Percentiles rank a stretch among this genome's conserved stretches.
Evolutionary conservation across 2,888 invertebrate genomes (phyloP).

Genomic region (Uloborus plumipes): DNA sequence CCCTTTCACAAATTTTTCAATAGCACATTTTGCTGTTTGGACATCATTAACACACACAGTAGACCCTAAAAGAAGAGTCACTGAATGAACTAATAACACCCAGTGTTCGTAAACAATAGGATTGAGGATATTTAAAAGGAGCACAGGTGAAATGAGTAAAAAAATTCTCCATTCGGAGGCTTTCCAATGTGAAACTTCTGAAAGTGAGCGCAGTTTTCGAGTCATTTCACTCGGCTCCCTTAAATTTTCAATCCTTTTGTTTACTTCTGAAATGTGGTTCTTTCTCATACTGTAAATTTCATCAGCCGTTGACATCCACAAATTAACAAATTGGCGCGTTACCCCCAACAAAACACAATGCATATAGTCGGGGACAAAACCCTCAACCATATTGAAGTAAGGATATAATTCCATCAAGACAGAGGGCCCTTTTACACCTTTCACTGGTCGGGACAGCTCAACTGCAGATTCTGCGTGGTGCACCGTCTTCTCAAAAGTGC

Average conservation of each 20-base stretch:
- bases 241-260: constrained; percentile 5
- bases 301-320: constrained; percentile 60
- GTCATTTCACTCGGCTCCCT: neutral
- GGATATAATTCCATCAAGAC: constrained; percentile 11
- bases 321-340: constrained; percentile 31
- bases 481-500: neutral
- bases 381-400: constrained; percentile 65
- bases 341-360: constrained; percentile 67
- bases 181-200: no score
- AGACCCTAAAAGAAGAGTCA: no score
- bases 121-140: no score
- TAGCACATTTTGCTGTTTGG: no score
- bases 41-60: no score
- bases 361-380: constrained; percentile 66
- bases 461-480: neutral
- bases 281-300: neutral
- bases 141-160: no score
- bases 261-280: neutral
- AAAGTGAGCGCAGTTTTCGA: no score
- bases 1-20: no score
- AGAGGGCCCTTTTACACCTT: constrained; percentile 29
- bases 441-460: neutral
- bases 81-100: no score
- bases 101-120: no score
- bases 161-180: neutral